A percentile compares a stretch with the other conserved stretches of the same genome.
These are phyloP conservation scores for Rhinogobio ventralis DNA, from an alignment of 2,797 vertebrate species.

Conservation along the genomic window DNA sequence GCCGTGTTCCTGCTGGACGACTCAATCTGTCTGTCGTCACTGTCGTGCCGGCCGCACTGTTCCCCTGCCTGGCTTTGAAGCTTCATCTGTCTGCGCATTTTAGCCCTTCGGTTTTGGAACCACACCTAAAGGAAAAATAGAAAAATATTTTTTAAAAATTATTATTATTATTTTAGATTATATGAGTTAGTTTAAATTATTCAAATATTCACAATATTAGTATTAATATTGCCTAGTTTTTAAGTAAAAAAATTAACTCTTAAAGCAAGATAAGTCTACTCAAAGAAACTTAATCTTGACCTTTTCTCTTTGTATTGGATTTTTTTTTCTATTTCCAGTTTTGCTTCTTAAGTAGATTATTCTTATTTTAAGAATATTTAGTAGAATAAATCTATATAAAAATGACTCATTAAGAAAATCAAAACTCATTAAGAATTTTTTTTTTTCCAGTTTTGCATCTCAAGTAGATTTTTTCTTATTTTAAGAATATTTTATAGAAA, in stretches of 20 bases:
- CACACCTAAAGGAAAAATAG: constrained; percentile 76
- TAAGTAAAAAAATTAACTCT: not conserved
- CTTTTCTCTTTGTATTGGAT: too few relatives aligned
- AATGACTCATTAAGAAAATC: not conserved
- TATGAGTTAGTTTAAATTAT: not conserved
- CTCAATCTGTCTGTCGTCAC: constrained; percentile 50
- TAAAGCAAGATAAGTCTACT: not conserved
- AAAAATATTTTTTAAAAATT: too few relatives aligned
- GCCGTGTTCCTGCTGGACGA: constrained; percentile 51
- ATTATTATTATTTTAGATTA: not conserved
- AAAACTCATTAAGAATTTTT: not conserved
- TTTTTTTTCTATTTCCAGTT: too few relatives aligned
- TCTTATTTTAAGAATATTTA: not conserved
- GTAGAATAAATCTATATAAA: not conserved
- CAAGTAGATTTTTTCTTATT: not conserved
- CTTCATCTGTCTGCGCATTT: constrained; percentile 87
- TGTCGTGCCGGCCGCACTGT: constrained; percentile 60
- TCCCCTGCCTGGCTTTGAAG: constrained; percentile 73
- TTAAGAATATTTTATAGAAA: too few relatives aligned
- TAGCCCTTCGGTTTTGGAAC: constrained; percentile 88
- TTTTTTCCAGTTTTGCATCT: not conserved
- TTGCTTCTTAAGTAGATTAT: not conserved
- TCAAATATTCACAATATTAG: not conserved
- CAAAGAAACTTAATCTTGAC: too few relatives aligned
- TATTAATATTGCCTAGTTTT: not conserved